Evolutionary conservation across 2,888 invertebrate genomes (phyloP), one percentile per base, ranked within the genome.

Genomic region (Apamea monoglypha): DNA sequence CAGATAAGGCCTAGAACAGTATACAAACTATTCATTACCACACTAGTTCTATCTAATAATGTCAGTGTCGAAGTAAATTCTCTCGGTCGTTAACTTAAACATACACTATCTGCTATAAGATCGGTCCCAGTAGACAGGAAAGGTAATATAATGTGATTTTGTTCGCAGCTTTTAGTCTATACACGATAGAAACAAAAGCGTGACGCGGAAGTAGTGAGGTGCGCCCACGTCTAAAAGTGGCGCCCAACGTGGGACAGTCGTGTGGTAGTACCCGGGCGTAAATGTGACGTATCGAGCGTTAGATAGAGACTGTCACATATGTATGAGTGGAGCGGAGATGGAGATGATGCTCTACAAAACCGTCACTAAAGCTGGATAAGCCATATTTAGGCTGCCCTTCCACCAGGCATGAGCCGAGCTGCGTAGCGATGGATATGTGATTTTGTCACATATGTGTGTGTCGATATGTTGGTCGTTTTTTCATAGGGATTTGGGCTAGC

Each of bases 161-260:
- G 90, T 88, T 83, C 74, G 87, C 89, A 89, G 88, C 90, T 80
- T 87, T 87, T 89, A 89, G 88, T 86, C 84, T 82, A 84, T 83
- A 78, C 76, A 61, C 78, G 80, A 82, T 80, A 88, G 76, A 87
- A 82, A 81, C 74, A 80, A 87, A 83, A 86, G 80, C 78, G 74
- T 83, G 70, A 63, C 81, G 78, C 72, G 66, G 80, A 63, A 72
- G 61, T 67, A 68, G 61, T 86, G 67, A 50, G 47, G 59, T 81
- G 78, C 21, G 78, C 61, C 50, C 82, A 61, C 69, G 40, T 25
- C 64, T 59, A 59, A 59, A 10, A 74, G 25, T 87, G 85, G 81
- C 84, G 77, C 87, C 84, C 76, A 36, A 66, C 67, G 64, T 77
- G 78, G 86, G 74, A 25, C 76, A 59, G 16, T 21, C 53, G 16